Evolutionary conservation across 1,140 invertebrate species (phyloP), one percentile per base, ranked within the genome.

Genomic region (Drosophila ogumai): DNA sequence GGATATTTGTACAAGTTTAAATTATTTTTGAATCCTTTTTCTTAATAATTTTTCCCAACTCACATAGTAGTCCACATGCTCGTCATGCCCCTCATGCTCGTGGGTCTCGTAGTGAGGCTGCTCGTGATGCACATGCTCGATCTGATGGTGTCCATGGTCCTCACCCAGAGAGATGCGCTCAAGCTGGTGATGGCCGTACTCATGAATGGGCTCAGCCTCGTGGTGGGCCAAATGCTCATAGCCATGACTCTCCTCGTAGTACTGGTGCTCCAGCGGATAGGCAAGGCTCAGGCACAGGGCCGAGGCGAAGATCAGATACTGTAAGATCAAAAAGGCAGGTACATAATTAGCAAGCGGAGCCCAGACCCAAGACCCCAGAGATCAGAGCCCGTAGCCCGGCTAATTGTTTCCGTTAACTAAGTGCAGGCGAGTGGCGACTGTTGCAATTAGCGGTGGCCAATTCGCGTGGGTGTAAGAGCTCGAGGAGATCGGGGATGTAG

Each of bases 31-130:
- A 28, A 28, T 6, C 25, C 25, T 28, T 25, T 47, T 2, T 25
- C 1, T 47, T 15, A 46, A 8, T 13, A 12, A 40, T 7, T 22
- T 25, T 59, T 25, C 5, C 1, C 28, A 32, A 94, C 75, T 91
- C 61, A 93, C 92, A 79, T 93, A 93, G 76, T 93, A 93, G 52
- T 93, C 92, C 12, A 93, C 92, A 74, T 92, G 91, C 32, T 92
- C 90, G 49, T 93, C 92, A 9, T 64, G 61, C 19, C 92, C 90
- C 40, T 75, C 63, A 55, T 90, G 82, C 44, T 92, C 81, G 44
- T 91, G 77, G 40, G 85, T 85, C 65, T 88, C 81, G 38, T 91
- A 87, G 54, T 76, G 78, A 1, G 43, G 80, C 56, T 92, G 90
- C 55, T 92, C 88, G 47, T 92, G 91, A 25, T 56, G 54, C 52